A percentile compares a stretch with the other conserved stretches of the same genome.
Evolutionary conservation across 2,888 invertebrate species (phyloP).

Genomic region (Chesias legatella): DNA sequence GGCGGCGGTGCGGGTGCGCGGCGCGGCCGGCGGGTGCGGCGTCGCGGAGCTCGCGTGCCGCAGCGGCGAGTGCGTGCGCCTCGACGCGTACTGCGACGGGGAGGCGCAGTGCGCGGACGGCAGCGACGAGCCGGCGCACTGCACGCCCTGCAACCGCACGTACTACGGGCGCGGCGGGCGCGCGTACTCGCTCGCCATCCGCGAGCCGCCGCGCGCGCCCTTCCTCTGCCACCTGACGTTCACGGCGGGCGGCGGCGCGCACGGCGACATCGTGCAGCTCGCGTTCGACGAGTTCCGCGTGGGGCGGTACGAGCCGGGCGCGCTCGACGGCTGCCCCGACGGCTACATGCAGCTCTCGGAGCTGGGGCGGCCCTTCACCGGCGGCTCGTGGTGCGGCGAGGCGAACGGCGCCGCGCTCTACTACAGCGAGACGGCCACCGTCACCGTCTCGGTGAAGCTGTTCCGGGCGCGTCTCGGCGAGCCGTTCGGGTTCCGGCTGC

Average conservation of each 20-base stretch:
- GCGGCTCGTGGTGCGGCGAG: constrained; percentile 94
- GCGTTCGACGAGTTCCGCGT: constrained; percentile 94
- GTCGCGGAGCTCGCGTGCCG: constrained; percentile 61
- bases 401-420: constrained; percentile 90
- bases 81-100: constrained; percentile 93
- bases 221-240: constrained; percentile 95
- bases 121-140: constrained; percentile 89
- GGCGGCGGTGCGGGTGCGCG: constrained; percentile 38
- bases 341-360: constrained; percentile 94
- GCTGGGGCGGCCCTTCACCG: constrained; percentile 91
- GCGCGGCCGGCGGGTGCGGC: constrained; percentile 59
- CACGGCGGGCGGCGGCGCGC: constrained; percentile 92
- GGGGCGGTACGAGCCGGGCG: constrained; percentile 88
- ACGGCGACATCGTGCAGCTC: constrained; percentile 93
- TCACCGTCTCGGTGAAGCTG: constrained; percentile 91
- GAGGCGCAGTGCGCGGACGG: constrained; percentile 91
- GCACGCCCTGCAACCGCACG: constrained; percentile 88
- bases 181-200: constrained; percentile 89
- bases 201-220: constrained; percentile 88
- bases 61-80: constrained; percentile 88
- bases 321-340: constrained; percentile 89
- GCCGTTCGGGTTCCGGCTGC: constrained; percentile 89
- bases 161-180: constrained; percentile 93
- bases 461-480: constrained; percentile 85
- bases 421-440: constrained; percentile 94